These are phyloP conservation scores for Halichoeres trimaculatus DNA, from an alignment of 2,113 vertebrate species.

Conservation along the genomic window DNA sequence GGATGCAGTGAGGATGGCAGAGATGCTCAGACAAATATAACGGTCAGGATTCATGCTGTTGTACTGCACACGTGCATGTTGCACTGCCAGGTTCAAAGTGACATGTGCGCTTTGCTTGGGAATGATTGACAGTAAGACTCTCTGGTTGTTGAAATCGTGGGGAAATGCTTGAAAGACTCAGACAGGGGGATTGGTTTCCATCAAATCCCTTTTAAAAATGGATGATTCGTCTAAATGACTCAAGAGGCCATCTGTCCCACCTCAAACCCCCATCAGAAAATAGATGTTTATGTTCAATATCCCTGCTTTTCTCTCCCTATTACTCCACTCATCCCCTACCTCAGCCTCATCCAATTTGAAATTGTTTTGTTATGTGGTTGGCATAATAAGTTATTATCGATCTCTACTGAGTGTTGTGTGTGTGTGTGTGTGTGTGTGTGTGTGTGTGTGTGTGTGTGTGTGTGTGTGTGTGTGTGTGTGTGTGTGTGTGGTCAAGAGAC, in stretches of 20 bases:
- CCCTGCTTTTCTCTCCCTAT: constrained; percentile 29
- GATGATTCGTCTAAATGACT: constrained; percentile 75
- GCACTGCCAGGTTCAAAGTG: constrained; percentile 13
- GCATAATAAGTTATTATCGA: constrained; percentile 74
- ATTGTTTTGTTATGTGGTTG: constrained; percentile 78
- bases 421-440: constrained; percentile 21
- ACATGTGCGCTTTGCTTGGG: constrained; percentile 3
- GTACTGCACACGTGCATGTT: constrained; percentile 9
- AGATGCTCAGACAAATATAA: constrained; percentile 47
- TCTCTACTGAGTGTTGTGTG: constrained; percentile 40
- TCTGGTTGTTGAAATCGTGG: constrained; percentile 33
- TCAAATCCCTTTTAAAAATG: constrained; percentile 77
- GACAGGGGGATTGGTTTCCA: constrained; percentile 59
- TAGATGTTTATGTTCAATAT: constrained; percentile 76
- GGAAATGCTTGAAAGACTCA: constrained; percentile 48
- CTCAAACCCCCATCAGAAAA: constrained; percentile 64
- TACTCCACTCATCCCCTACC: constrained; percentile 35
- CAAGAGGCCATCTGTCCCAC: constrained; percentile 48
- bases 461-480: constrained; percentile 17
- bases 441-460: background rate
- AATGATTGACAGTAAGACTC: constrained; percentile 57
- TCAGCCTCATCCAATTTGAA: constrained; percentile 62
- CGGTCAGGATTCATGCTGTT: constrained; percentile 26
- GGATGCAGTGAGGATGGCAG: constrained; percentile 35
- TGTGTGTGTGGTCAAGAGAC: constrained; percentile 8